phyloP scores from a whole-genome alignment of 2,888 invertebrate genomes.

The Andrena minutula region DNA sequence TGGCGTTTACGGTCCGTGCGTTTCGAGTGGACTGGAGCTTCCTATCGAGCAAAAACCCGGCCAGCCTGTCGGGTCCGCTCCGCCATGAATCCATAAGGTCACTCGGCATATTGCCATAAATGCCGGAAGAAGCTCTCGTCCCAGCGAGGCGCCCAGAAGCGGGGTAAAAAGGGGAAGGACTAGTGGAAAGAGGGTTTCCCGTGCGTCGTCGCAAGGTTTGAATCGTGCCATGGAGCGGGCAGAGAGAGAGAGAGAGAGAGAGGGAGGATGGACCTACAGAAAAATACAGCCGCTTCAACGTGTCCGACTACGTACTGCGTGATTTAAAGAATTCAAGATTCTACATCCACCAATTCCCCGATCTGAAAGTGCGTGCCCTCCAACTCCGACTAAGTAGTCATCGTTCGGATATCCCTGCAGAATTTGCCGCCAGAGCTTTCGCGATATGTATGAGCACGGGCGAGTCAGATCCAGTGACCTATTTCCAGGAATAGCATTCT shows the following conservation, averaged over 20 bases:
- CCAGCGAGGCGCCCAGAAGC: conserved; percentile 9
- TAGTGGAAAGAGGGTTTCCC: conserved; percentile 17
- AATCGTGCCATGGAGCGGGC: conserved; percentile 27
- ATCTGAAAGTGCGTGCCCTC: neutral
- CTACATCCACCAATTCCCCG: neutral
- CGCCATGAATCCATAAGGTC: conserved; percentile 62
- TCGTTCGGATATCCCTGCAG: no score
- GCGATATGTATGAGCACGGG: no score
- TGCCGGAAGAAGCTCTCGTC: conserved; percentile 43
- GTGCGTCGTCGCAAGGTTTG: conserved; percentile 48
- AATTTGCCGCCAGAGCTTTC: no score
- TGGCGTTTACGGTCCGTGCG: neutral
- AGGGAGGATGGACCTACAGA: conserved; percentile 3
- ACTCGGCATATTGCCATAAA: conserved; percentile 66
- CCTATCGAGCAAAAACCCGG: conserved; percentile 1
- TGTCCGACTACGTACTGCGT: conserved; percentile 14
- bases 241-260: neutral
- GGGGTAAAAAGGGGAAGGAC: conserved; percentile 9
- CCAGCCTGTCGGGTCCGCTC: conserved; percentile 2
- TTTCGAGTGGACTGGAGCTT: neutral
- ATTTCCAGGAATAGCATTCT: no score
- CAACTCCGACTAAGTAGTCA: neutral
- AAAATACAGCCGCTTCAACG: conserved; percentile 29
- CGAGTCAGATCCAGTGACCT: no score
- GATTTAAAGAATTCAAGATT: conserved; percentile 31